phyloP scores from a whole-genome alignment of 53 echinoderm and acorn worm genomes.

The Holothuria leucospilota region DNA sequence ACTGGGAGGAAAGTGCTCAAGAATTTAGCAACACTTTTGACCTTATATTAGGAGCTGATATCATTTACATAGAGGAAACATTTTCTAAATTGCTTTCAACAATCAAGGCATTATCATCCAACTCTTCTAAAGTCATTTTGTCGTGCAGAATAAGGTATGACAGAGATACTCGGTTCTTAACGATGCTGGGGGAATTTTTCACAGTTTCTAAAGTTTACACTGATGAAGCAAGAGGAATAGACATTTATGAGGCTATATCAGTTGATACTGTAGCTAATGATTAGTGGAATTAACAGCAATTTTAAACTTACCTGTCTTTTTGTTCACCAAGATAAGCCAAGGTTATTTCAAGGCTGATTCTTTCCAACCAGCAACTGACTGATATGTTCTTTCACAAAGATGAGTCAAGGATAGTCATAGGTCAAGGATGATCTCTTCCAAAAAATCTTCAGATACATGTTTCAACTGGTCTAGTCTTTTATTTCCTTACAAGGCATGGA shows the following conservation, averaged over 20 bases:
- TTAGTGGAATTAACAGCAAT: too few relatives aligned
- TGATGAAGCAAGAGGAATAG: slow-evolving; percentile 70
- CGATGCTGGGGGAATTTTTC: slow-evolving; percentile 70
- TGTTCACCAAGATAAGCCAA: too few relatives aligned
- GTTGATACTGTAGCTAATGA: too few relatives aligned
- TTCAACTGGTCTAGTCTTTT: too few relatives aligned
- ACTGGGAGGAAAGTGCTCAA: slow-evolving; percentile 73
- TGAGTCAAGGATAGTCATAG: too few relatives aligned
- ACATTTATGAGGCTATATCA: slow-evolving; percentile 70
- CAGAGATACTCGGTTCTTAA: slow-evolving; percentile 75
- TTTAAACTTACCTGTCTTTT: too few relatives aligned
- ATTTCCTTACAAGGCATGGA: too few relatives aligned
- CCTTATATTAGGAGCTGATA: slow-evolving; percentile 91
- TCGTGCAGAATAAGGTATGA: slow-evolving; percentile 93
- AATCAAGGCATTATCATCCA: slow-evolving; percentile 61
- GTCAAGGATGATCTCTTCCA: too few relatives aligned
- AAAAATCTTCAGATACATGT: too few relatives aligned
- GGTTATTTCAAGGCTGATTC: too few relatives aligned
- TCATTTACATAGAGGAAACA: slow-evolving; percentile 89
- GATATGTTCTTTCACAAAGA: too few relatives aligned
- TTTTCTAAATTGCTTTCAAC: slow-evolving; percentile 79
- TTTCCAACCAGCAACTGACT: too few relatives aligned
- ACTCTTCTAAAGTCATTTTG: slow-evolving; percentile 64
- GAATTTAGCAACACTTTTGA: slow-evolving; percentile 71
- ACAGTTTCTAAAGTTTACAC: slow-evolving; percentile 65